Base-by-base conservation (phyloP, 2,797 vertebrate genomes). In the Betta splendens region DNA sequence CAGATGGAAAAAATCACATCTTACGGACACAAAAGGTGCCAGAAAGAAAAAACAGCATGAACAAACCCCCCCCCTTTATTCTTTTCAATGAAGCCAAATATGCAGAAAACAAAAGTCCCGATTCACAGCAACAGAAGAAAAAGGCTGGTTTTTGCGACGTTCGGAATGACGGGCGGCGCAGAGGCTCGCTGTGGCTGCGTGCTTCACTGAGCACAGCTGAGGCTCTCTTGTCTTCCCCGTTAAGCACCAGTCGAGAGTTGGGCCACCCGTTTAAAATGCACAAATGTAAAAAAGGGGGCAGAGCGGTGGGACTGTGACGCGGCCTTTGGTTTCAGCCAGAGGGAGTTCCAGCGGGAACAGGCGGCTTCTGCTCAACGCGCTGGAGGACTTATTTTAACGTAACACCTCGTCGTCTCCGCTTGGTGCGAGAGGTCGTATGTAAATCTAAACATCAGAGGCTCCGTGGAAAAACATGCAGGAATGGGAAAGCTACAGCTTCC, bases 241-340 rank as follows among this genome's bases (percentile, higher is more conserved):
- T 60, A 78, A 67, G 51, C 55, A 66, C 21, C 79, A 62, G 61
- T 75, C 73, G 72, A 48, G 67, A 47, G 68, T 35, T 25, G 58
- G 65, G 51, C 51, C 60, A 31, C 73, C 81, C 63, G 57, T 44
- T 57, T 50, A 11, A 70, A 58, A 65, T 48, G 56, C 36, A 51
- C 63, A 68, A 31, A 18, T 37, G 38, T 38, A 54, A 54, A 33
- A 17, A 53, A 46, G 50, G 56, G 21, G 33, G n/a, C 16, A 77
- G 38, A n/a, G n/a, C n/a, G n/a, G 51, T 16, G 3, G 49, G 26
- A 26, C 63, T 15, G 49, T 37, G 42, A 71, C 61, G 70, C 69
- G 59, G 53, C 11, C 15, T 57, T 51, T 56, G 59, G 55, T 45
- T 20, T 48, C 39, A 50, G 37, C 35, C 23, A 29, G 35, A 54